Percentiles rank a stretch among this genome's conserved stretches.
These are phyloP conservation scores for Falco biarmicus DNA, from an alignment of 2,797 vertebrate genomes.

Conservation along the genomic window DNA sequence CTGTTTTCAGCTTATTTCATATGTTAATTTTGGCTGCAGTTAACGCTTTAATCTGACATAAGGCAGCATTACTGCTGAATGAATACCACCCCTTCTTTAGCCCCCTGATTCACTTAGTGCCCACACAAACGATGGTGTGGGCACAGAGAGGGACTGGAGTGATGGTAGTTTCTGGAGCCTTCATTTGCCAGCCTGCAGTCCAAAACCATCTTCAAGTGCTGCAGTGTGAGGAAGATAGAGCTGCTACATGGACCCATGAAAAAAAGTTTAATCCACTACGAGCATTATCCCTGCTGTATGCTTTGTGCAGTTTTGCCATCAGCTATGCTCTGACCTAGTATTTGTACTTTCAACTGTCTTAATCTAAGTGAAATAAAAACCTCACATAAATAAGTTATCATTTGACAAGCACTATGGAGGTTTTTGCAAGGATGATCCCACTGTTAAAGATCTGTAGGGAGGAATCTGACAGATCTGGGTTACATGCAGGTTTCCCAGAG, in stretches of 20 bases:
- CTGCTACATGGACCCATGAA: neutral
- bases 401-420: neutral
- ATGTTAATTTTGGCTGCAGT: neutral
- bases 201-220: neutral
- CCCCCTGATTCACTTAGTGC: neutral
- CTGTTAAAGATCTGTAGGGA: neutral
- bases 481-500: neutral
- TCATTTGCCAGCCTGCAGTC: neutral
- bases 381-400: constrained; percentile 38
- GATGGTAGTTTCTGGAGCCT: neutral
- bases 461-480: constrained; percentile 12
- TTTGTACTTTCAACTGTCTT: constrained; percentile 28
- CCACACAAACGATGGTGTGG: neutral
- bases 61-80: neutral
- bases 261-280: neutral
- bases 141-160: neutral
- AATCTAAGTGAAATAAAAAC: constrained; percentile 43
- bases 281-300: neutral
- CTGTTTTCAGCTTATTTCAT: neutral
- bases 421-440: neutral
- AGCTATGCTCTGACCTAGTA: constrained; percentile 53
- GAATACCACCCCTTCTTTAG: neutral
- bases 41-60: neutral
- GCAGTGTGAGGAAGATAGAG: neutral
- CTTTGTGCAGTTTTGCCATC: constrained; percentile 23